Evolutionary conservation across 2,888 invertebrate species (phyloP).

Genomic region (Cantharis flavilabris): DNA sequence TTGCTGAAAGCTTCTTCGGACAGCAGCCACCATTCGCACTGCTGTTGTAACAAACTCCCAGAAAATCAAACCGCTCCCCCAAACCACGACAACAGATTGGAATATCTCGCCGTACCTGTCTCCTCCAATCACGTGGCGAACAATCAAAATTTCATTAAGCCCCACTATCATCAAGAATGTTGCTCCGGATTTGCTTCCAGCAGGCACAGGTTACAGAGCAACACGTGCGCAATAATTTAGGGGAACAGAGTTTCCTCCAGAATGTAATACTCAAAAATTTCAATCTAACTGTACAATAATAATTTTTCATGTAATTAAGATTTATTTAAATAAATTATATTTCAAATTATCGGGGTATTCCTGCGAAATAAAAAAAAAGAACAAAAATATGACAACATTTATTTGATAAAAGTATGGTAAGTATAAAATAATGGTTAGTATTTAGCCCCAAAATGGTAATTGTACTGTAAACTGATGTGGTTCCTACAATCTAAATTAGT

Average conservation of each 20-base stretch:
- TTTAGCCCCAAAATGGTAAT: neutral
- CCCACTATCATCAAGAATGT: slow-evolving; percentile 55
- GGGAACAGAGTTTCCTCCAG: neutral
- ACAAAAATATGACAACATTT: too few species aligned
- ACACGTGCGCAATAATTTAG: slow-evolving; percentile 55
- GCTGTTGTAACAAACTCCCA: neutral
- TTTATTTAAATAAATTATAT: neutral
- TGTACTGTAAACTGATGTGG: neutral
- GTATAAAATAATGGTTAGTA: neutral
- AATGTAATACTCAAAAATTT: neutral
- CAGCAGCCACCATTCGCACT: neutral
- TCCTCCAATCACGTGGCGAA: slow-evolving; percentile 6
- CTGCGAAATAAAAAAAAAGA: neutral
- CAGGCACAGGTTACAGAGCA: slow-evolving; percentile 55
- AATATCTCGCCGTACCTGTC: neutral
- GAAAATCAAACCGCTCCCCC: neutral
- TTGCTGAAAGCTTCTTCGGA: neutral
- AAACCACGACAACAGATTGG: neutral
- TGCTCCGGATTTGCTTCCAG: slow-evolving; percentile 58
- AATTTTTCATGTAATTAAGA: neutral
- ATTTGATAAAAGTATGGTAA: neutral
- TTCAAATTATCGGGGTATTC: neutral
- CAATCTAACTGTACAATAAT: neutral
- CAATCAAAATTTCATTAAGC: slow-evolving; percentile 41
- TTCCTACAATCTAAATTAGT: neutral